phyloP scores from a whole-genome alignment of 2,797 vertebrate genomes.

The Champsocephalus gunnari region DNA sequence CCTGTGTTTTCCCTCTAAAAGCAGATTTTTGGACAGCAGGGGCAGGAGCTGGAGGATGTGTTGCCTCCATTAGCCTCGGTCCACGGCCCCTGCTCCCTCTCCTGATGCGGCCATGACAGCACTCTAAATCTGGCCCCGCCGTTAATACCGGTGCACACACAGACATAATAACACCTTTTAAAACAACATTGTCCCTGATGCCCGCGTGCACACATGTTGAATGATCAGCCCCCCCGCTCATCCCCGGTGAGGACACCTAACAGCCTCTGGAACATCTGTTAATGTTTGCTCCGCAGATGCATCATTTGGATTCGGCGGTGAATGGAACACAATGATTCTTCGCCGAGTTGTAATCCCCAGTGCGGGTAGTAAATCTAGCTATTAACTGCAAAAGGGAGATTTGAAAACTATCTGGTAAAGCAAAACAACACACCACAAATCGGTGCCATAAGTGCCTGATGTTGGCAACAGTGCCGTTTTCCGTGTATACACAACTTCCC shows the following conservation, averaged over 20 bases:
- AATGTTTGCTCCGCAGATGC: conserved; percentile 77
- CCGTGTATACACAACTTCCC: conserved; percentile 20
- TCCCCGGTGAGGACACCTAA: conserved; percentile 73
- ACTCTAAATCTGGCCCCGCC: conserved; percentile 68
- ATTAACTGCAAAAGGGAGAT: conserved; percentile 57
- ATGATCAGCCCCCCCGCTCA: conserved; percentile 14
- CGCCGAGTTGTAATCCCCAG: conserved; percentile 65
- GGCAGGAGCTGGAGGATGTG: conserved; percentile 72
- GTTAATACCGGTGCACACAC: conserved; percentile 66
- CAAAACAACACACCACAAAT: conserved; percentile 38
- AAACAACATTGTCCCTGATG: conserved; percentile 65
- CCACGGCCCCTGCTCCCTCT: conserved; percentile 73
- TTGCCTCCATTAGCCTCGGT: conserved; percentile 80
- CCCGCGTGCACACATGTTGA: conserved; percentile 57
- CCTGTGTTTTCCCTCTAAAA: conserved; percentile 78
- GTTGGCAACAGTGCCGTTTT: conserved; percentile 46
- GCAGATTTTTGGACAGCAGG: conserved; percentile 80
- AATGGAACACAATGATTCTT: conserved; percentile 61
- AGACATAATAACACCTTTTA: conserved; percentile 81
- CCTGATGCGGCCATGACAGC: conserved; percentile 73
- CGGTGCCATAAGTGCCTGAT: conserved; percentile 39
- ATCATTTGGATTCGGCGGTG: conserved; percentile 65
- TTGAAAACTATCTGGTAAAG: conserved; percentile 50
- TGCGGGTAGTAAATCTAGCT: conserved; percentile 57
- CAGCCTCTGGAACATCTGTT: conserved; percentile 81